A percentile compares a stretch with the other conserved stretches of the same genome.
phyloP scores from a whole-genome alignment of 1,140 invertebrate species.

The Tetramorium parvispinum region DNA sequence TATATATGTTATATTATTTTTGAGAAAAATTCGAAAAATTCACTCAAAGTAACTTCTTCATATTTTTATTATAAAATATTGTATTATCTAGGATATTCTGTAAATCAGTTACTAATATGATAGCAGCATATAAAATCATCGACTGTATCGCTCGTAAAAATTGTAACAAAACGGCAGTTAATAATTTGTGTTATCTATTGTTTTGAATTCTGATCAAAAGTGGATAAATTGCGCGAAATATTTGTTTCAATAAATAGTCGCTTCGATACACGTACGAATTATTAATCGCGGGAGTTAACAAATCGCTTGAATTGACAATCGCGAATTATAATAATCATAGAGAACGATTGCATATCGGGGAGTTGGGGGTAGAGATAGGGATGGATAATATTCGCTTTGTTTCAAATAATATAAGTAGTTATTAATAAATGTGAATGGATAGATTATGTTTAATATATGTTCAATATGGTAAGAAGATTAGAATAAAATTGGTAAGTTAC shows the following conservation, averaged over 20 bases:
- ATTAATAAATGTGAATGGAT: background rate
- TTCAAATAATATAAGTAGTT: background rate
- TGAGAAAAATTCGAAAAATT: background rate
- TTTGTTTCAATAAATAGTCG: conserved; percentile 23
- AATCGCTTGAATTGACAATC: conserved; percentile 24
- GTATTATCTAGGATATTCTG: background rate
- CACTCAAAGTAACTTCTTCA: background rate
- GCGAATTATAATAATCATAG: conserved; percentile 21
- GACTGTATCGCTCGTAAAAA: background rate
- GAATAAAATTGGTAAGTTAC: background rate
- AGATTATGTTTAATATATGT: background rate
- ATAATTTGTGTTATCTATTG: conserved; percentile 13
- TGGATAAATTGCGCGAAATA: background rate
- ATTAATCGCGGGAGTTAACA: conserved; percentile 19
- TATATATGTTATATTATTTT: background rate
- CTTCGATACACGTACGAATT: background rate
- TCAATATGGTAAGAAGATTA: background rate
- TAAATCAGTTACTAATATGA: too few relatives aligned
- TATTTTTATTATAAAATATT: conserved; percentile 21
- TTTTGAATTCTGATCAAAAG: conserved; percentile 13
- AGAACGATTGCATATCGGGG: background rate
- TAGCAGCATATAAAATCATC: too few relatives aligned
- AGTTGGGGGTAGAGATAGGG: background rate
- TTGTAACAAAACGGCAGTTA: background rate
- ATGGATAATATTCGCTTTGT: background rate